Evolutionary conservation across 2,113 vertebrate species (phyloP).

Genomic region (Paedocypris sp.): DNA sequence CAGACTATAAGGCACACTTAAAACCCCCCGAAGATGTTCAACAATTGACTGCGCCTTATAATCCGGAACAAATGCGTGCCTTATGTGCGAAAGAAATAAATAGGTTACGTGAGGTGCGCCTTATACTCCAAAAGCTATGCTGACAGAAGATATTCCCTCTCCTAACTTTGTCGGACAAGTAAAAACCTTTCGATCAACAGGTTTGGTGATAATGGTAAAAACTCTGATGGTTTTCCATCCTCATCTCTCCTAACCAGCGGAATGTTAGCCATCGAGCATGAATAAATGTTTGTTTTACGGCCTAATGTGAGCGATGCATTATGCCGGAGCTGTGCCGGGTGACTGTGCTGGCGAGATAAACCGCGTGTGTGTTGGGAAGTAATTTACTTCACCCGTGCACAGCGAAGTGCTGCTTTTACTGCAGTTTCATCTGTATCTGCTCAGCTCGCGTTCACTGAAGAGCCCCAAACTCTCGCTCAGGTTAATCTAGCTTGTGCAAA

Average conservation of each 20-base stretch:
- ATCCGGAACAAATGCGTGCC: too few relatives aligned
- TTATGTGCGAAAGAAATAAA: too few relatives aligned
- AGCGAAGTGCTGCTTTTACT: neutral
- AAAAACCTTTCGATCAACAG: conserved; percentile 2
- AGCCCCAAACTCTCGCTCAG: conserved; percentile 21
- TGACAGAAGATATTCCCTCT: neutral
- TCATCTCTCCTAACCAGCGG: neutral
- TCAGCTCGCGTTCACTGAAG: neutral
- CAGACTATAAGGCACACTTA: too few relatives aligned
- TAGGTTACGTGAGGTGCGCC: too few relatives aligned
- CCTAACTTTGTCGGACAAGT: neutral
- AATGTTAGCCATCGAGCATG: neutral
- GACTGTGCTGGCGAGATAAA: neutral
- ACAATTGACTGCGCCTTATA: too few relatives aligned
- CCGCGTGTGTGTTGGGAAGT: neutral
- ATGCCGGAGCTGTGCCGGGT: neutral
- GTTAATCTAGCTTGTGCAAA: conserved; percentile 40
- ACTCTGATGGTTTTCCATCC: neutral
- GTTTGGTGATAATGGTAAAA: neutral
- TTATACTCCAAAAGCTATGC: too few relatives aligned
- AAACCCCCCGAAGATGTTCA: too few relatives aligned
- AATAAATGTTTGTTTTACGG: neutral
- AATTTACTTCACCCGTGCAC: neutral
- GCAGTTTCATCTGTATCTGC: conserved; percentile 19
- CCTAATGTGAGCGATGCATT: neutral